phyloP scores from a whole-genome alignment of 2,113 vertebrate genomes.

The Sisor rabdophorus region DNA sequence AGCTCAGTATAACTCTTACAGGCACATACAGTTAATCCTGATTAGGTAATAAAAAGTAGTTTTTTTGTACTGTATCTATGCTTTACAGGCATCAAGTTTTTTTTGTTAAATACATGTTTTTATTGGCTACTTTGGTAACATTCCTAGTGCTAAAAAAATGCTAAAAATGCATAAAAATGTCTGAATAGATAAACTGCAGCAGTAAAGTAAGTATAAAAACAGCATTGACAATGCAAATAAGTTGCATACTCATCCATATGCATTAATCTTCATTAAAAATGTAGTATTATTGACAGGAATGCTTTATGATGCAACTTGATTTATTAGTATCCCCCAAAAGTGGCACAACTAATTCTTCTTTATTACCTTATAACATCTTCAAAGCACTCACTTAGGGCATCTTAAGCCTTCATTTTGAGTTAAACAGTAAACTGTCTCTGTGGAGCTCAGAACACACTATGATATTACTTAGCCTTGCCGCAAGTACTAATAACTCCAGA shows the following conservation, averaged over 20 bases:
- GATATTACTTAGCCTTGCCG: background rate
- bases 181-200: background rate
- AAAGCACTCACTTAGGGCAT: background rate
- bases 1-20: conserved; percentile 5
- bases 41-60: background rate
- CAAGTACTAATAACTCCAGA: background rate
- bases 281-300: background rate
- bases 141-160: too few relatives aligned
- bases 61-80: background rate
- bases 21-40: background rate
- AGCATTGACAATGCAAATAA: background rate
- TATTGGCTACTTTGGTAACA: background rate
- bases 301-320: background rate
- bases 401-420: background rate
- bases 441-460: background rate
- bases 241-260: background rate
- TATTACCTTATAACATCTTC: background rate
- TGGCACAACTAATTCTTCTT: background rate
- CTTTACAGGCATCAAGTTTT: background rate
- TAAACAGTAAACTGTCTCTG: background rate
- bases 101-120: background rate
- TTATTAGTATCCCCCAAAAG: background rate
- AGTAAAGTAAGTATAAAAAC: background rate
- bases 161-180: too few relatives aligned
- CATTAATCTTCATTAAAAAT: background rate